phyloP scores from a whole-genome alignment of 2,113 vertebrate species.

The Nesoenas mayeri region DNA sequence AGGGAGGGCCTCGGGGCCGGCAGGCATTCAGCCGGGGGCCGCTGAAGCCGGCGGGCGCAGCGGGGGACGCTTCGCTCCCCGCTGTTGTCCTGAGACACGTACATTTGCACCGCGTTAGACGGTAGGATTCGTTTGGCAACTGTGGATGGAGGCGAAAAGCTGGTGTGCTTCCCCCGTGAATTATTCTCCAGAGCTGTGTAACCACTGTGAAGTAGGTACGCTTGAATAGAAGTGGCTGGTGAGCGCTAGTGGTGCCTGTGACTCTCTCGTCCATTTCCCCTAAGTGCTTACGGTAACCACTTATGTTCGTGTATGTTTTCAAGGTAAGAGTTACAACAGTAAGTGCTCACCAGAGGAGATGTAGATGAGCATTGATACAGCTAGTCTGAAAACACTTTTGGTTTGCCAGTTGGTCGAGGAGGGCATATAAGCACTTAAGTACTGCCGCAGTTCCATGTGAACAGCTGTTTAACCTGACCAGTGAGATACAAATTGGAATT shows the following conservation, averaged over 20 bases:
- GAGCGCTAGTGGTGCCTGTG: background rate
- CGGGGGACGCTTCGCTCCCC: background rate
- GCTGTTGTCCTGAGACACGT: fast-evolving
- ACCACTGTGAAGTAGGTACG: background rate
- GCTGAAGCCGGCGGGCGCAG: background rate
- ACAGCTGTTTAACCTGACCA: background rate
- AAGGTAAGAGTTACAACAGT: background rate
- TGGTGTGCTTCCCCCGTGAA: background rate
- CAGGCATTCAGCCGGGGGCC: background rate
- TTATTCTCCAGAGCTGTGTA: background rate
- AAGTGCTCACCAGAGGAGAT: background rate
- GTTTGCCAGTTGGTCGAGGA: background rate
- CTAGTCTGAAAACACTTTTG: background rate
- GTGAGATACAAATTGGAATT: background rate
- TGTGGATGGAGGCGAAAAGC: background rate
- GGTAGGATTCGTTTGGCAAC: background rate
- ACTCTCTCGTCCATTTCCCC: background rate
- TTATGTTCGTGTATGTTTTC: background rate
- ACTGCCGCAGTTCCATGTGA: background rate
- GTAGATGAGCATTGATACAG: background rate
- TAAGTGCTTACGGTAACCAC: background rate
- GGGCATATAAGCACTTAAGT: background rate
- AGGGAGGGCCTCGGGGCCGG: background rate
- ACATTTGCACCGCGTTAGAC: fast-evolving
- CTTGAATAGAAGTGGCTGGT: background rate